Percentiles rank a stretch among this genome's conserved stretches.
Evolutionary conservation across 1,140 invertebrate genomes (phyloP).

Genomic region (Lutraria rhynchaena): DNA sequence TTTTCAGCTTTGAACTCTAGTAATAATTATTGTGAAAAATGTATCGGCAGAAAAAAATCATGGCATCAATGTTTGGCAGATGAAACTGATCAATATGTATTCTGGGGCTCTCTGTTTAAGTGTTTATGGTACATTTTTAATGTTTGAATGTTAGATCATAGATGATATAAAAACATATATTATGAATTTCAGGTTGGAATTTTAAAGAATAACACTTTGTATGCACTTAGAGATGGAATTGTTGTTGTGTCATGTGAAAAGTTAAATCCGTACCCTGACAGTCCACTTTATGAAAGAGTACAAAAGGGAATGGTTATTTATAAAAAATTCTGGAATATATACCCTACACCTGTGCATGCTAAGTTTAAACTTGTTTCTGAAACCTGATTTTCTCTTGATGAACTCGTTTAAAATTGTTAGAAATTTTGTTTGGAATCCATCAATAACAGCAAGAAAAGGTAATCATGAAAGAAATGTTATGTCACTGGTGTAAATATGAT

Average conservation of each 20-base stretch:
- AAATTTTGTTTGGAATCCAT: too few relatives aligned
- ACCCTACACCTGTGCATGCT: slow-evolving; percentile 65
- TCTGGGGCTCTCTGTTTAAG: background rate
- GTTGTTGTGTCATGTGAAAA: slow-evolving; percentile 66
- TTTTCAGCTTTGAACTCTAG: too few relatives aligned
- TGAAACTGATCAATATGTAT: background rate
- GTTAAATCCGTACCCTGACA: slow-evolving; percentile 73
- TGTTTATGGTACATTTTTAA: background rate
- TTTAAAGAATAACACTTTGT: slow-evolving; percentile 63
- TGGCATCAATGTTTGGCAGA: background rate
- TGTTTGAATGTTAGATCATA: background rate
- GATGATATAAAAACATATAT: background rate
- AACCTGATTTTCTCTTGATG: slow-evolving; percentile 53
- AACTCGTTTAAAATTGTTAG: too few relatives aligned
- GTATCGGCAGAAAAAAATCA: too few relatives aligned
- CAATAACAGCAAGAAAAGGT: too few relatives aligned
- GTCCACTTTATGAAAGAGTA: slow-evolving; percentile 71
- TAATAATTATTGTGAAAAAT: too few relatives aligned
- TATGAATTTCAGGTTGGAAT: slow-evolving; percentile 70
- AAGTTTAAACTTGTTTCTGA: slow-evolving; percentile 75
- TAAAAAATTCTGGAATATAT: slow-evolving; percentile 74
- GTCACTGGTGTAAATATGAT: too few relatives aligned
- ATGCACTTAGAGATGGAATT: slow-evolving; percentile 69
- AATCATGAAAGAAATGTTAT: too few relatives aligned
- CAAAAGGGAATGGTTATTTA: slow-evolving; percentile 68